Evolutionary conservation across 2,888 invertebrate genomes (phyloP).

Genomic region (Tetropium fuscum): DNA sequence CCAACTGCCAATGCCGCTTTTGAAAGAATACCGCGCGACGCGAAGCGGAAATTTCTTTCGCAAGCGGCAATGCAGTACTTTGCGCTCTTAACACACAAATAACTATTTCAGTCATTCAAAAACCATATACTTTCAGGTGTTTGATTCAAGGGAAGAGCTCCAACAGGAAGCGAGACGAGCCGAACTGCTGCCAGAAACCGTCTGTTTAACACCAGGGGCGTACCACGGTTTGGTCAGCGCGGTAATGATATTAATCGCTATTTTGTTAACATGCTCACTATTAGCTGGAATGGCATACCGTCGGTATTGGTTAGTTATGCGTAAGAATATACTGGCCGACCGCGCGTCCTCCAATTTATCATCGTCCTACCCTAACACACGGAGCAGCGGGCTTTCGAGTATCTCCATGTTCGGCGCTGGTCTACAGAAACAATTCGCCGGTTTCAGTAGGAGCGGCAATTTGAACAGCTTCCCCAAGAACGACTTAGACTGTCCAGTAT

Average conservation of each 20-base stretch:
- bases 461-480: constrained; percentile 58
- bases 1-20: too few relatives aligned
- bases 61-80: too few relatives aligned
- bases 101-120: neutral
- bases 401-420: constrained; percentile 77
- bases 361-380: constrained; percentile 63
- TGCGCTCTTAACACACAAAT: too few relatives aligned
- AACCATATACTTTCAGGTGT: constrained; percentile 76
- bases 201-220: constrained; percentile 86
- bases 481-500: constrained; percentile 56
- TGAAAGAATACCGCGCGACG: too few relatives aligned
- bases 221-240: constrained; percentile 88
- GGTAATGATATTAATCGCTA: constrained; percentile 79
- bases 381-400: constrained; percentile 67
- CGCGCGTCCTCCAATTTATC: constrained; percentile 58
- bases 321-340: constrained; percentile 75
- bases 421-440: constrained; percentile 72
- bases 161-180: constrained; percentile 77
- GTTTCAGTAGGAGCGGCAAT: constrained; percentile 54
- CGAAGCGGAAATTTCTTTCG: too few relatives aligned
- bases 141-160: constrained; percentile 81
- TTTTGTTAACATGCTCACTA: constrained; percentile 79
- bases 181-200: constrained; percentile 75
- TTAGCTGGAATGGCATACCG: constrained; percentile 82
- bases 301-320: constrained; percentile 82